Conservation (phyloP, 2,113 vertebrate genomes). For the Xenopus borealis region DNA sequence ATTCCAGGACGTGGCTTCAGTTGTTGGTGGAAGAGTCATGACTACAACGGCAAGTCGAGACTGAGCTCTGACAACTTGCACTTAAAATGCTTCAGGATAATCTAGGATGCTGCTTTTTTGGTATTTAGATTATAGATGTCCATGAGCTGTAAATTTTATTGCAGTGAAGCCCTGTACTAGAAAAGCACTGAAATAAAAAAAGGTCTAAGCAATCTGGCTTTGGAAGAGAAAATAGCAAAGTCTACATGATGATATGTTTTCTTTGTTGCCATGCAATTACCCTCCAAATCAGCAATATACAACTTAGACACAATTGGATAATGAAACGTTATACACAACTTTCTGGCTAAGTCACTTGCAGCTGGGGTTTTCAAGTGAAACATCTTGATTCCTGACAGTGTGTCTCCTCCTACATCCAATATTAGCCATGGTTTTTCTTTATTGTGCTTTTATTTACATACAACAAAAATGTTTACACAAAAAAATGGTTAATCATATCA, state of each 20-base stretch:
- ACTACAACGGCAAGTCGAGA: conserved; percentile 13
- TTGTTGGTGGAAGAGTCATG: conserved; percentile 1
- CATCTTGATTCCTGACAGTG: neutral
- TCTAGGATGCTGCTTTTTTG: conserved; percentile 6
- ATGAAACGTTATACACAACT: conserved; percentile 12
- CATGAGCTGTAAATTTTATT: conserved; percentile 16
- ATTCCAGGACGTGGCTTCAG: conserved; percentile 8
- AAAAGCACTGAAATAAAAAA: neutral
- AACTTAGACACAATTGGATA: conserved; percentile 20
- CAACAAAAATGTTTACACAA: too few species aligned
- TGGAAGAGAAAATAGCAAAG: conserved; percentile 6
- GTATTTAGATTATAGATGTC: conserved; percentile 37
- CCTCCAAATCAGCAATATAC: conserved; percentile 11
- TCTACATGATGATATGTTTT: conserved; percentile 27
- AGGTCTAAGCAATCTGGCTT: neutral
- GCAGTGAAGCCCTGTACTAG: neutral
- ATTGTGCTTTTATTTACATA: too few species aligned
- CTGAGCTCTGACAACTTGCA: neutral
- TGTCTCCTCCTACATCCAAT: neutral
- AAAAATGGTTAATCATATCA: too few species aligned
- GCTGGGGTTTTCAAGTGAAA: neutral
- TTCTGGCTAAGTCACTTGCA: conserved; percentile 13
- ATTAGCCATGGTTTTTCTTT: too few species aligned
- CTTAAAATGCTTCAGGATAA: conserved; percentile 13
- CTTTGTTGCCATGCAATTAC: conserved; percentile 32